Evolutionary conservation across 2,113 vertebrate species (phyloP).

Genomic region (Aptenodytes forsteri): DNA sequence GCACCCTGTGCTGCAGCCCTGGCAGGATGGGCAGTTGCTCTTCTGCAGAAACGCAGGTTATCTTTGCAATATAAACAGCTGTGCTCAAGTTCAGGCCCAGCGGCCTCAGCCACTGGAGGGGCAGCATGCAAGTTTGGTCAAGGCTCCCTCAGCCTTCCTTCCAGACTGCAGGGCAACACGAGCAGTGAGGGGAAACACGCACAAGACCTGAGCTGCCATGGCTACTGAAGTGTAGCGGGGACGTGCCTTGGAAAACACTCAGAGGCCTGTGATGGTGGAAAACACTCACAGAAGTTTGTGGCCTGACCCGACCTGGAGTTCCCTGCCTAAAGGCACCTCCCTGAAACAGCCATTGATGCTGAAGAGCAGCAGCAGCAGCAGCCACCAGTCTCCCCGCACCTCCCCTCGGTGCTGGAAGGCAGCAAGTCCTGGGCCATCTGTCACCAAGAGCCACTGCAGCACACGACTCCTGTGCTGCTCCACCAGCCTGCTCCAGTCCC

Average conservation of each 20-base stretch:
- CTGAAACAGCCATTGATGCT: too few relatives aligned
- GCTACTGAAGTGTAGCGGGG: fast-evolving
- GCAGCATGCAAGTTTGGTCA: fast-evolving
- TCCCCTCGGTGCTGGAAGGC: not conserved
- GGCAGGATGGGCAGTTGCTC: not conserved
- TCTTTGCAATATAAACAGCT: too few relatives aligned
- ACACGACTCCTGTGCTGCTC: not conserved
- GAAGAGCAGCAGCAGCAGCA: not conserved
- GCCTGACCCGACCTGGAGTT: not conserved
- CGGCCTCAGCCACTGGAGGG: not conserved
- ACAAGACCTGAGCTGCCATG: not conserved
- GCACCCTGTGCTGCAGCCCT: not conserved
- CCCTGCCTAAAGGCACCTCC: not conserved
- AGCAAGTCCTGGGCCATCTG: not conserved
- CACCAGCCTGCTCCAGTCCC: too few relatives aligned
- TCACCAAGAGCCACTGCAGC: fast-evolving
- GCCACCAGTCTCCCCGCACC: too few relatives aligned
- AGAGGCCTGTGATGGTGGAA: not conserved
- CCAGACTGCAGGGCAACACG: fast-evolving
- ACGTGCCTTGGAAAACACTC: not conserved
- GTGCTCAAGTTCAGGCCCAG: fast-evolving
- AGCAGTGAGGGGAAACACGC: fast-evolving
- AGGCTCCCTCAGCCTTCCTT: not conserved
- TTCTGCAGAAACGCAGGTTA: fast-evolving
- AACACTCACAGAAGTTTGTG: not conserved